Evolutionary conservation across 2,113 vertebrate genomes (phyloP), one percentile per base, ranked within the genome.

Genomic region (Syngnathus typhle): DNA sequence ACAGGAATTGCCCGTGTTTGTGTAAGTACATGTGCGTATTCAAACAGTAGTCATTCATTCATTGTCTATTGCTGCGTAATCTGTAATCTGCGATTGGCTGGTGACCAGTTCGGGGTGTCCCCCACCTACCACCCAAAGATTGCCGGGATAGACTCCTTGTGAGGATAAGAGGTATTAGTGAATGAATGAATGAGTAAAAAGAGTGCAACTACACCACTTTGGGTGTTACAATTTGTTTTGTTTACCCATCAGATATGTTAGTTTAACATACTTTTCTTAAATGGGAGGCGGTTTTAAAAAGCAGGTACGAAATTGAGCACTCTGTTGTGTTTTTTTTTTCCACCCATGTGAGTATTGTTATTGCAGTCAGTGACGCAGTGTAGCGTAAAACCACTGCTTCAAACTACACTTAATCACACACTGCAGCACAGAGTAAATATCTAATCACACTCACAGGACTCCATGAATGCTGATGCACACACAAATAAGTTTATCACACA

Each of bases 391-490:
- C 76, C 79, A 72, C 67, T 37, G 67, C 82, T 85, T 87, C 84
- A 81, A 85, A 74, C 77, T n/a, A 64, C 77, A 85, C 79, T 86
- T 89, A 85, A 86, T 89, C 84, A 86, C 82, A 86, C 78, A 83
- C 84, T 82, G 84, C 81, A 82, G 82, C 77, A 64, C 75, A 8
- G 23, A 81, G 82, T 81, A 83, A 84, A 87, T 79, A 87, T 84
- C 77, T 80, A 84, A 84, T 87, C 82, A 78, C 71, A 84, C 80
- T 75, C 77, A 72, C 78, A 21, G 74, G 66, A 73, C 77, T 80
- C 75, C 83, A 72, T 78, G 82, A 84, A 79, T 79, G 75, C 71
- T 77, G 79, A 85, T 79, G 77, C 78, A 72, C 70, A 81, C 76
- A 51, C 76, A 78, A 73, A 82, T 80, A 58, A 81, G 73, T 81